These are phyloP conservation scores for Ophioderma brevispina DNA, from an alignment of 35 echinoderm and acorn worm species.

Conservation along the genomic window DNA sequence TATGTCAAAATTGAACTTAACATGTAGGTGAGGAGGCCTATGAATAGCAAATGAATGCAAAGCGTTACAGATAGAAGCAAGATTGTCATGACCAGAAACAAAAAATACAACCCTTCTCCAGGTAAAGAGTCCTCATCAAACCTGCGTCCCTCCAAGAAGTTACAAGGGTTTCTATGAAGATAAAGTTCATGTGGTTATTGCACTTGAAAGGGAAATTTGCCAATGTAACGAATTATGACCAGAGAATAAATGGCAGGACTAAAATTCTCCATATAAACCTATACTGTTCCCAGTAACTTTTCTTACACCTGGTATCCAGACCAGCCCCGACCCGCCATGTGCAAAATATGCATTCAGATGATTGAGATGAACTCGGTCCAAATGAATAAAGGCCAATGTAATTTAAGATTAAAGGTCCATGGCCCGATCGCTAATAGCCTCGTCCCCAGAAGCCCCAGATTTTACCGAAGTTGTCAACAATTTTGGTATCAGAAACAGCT, in stretches of 20 bases:
- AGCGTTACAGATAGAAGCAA: not conserved
- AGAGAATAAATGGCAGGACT: constrained; percentile 35
- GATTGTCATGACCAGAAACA: constrained; percentile 18
- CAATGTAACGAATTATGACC: constrained; percentile 59
- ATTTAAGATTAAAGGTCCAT: no score
- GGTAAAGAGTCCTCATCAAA: constrained; percentile 68
- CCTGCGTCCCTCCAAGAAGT: constrained; percentile 39
- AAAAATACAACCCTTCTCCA: not conserved
- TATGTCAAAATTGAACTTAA: constrained; percentile 57
- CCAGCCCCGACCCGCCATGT: no score
- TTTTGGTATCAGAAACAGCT: no score
- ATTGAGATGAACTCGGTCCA: no score
- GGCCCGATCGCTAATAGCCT: no score
- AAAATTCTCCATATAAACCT: constrained; percentile 63
- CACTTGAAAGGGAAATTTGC: constrained; percentile 11
- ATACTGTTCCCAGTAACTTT: constrained; percentile 63
- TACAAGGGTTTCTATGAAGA: constrained; percentile 59
- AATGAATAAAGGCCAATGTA: no score
- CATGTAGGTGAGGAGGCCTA: constrained; percentile 47
- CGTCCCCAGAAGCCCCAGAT: no score
- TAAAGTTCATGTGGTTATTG: constrained; percentile 36
- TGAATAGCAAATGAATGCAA: not conserved
- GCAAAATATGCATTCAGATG: no score
- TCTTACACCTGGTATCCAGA: no score
- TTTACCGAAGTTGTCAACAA: no score